phyloP scores from a whole-genome alignment of 2,888 invertebrate species.

The Carcina quercana region DNA sequence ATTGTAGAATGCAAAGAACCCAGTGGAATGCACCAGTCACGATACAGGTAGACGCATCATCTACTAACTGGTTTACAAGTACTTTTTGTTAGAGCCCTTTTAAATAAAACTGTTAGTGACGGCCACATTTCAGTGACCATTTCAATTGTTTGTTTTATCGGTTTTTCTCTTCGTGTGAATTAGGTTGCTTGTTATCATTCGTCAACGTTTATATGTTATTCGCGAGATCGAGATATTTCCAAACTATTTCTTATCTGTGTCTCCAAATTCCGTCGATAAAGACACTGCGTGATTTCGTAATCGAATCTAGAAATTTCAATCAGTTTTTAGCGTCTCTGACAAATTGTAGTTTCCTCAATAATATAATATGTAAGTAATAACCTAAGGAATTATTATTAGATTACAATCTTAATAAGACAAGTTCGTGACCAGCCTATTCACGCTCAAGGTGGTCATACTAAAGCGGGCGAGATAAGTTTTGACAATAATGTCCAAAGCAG shows the following conservation, averaged over 20 bases:
- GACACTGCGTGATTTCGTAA: neutral
- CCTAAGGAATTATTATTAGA: slow-evolving; percentile 31
- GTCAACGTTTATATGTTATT: too few species aligned
- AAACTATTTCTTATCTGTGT: neutral
- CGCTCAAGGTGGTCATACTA: slow-evolving; percentile 44
- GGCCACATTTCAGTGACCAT: too few species aligned
- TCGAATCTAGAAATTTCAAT: slow-evolving; percentile 2
- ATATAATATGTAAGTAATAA: too few species aligned
- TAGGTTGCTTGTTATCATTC: slow-evolving; percentile 3
- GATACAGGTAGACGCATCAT: slow-evolving; percentile 27
- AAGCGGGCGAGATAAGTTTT: slow-evolving; percentile 36
- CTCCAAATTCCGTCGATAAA: neutral
- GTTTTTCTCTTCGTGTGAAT: slow-evolving; percentile 5
- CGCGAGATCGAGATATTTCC: too few species aligned
- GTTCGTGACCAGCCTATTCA: slow-evolving; percentile 56
- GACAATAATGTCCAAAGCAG: slow-evolving; percentile 38
- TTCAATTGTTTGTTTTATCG: slow-evolving; percentile 1
- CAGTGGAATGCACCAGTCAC: slow-evolving; percentile 31
- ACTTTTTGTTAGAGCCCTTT: too few species aligned
- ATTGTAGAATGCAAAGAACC: slow-evolving; percentile 30
- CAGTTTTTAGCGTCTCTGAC: slow-evolving; percentile 4
- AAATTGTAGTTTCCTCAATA: too few species aligned
- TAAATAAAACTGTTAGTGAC: too few species aligned
- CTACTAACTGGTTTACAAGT: slow-evolving; percentile 27
- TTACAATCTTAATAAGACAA: slow-evolving; percentile 38